These are phyloP conservation scores for Pedionomus torquatus DNA, from an alignment of 2,113 vertebrate genomes.

Conservation along the genomic window DNA sequence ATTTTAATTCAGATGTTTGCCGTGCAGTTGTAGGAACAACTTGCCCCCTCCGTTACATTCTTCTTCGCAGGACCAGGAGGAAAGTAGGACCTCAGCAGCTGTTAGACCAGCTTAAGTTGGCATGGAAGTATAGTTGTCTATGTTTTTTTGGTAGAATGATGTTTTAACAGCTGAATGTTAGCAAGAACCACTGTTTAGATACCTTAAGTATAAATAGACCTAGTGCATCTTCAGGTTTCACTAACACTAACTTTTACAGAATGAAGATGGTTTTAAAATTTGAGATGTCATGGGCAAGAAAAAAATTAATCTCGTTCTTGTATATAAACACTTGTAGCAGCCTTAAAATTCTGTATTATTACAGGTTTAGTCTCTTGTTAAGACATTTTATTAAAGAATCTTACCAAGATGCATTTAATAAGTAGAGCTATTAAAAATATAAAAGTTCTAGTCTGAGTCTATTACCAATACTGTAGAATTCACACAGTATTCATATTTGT, in stretches of 20 bases:
- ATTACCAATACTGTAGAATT: background rate
- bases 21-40: background rate
- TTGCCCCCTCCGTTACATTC: background rate
- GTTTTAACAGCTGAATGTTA: background rate
- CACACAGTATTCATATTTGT: background rate
- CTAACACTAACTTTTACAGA: background rate
- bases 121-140: background rate
- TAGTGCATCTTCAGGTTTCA: no score
- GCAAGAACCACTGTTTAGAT: background rate
- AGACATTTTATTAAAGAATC: background rate
- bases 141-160: fast-evolving
- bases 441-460: background rate
- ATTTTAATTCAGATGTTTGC: background rate
- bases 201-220: background rate
- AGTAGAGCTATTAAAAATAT: background rate
- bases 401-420: background rate
- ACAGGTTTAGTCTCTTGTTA: background rate
- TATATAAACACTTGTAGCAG: fast-evolving
- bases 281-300: background rate
- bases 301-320: background rate
- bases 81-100: background rate
- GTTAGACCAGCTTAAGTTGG: background rate
- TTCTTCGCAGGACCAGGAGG: background rate
- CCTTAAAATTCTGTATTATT: no score
- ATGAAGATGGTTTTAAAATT: background rate